phyloP scores from a whole-genome alignment of 2,888 invertebrate species.

The Bombyx huttoni region DNA sequence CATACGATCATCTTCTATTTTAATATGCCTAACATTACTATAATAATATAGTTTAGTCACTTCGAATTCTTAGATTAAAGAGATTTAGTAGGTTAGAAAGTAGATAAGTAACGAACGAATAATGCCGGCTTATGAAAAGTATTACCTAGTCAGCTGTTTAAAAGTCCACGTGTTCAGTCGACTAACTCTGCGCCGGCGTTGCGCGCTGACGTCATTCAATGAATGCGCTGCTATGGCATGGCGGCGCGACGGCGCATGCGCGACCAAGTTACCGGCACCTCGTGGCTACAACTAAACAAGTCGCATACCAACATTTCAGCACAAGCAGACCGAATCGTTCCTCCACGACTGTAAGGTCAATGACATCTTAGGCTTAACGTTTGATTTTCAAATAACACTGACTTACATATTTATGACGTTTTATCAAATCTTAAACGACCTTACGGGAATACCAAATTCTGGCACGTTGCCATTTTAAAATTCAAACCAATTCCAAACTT shows the following conservation, averaged over 20 bases:
- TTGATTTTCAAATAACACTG: conserved; percentile 6
- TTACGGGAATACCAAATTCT: no score
- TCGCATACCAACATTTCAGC: conserved; percentile 52
- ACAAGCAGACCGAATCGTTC: conserved; percentile 54
- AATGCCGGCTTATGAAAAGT: conserved; percentile 2
- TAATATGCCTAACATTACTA: background rate
- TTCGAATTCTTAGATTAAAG: no score
- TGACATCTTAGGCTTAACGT: conserved; percentile 36
- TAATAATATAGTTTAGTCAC: no score
- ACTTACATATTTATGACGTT: no score
- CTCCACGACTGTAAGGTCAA: conserved; percentile 40
- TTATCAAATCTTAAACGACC: no score
- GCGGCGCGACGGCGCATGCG: conserved; percentile 16
- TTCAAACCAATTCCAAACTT: no score
- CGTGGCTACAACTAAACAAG: conserved; percentile 41
- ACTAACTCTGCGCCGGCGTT: conserved; percentile 16
- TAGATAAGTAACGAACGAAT: background rate
- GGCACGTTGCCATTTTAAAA: no score
- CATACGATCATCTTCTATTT: background rate
- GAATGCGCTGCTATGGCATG: conserved; percentile 13
- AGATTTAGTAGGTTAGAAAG: background rate
- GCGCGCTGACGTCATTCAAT: conserved; percentile 36
- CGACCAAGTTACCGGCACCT: conserved; percentile 17
- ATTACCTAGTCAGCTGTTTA: conserved; percentile 34
- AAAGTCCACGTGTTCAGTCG: conserved; percentile 46